Evolutionary conservation across 2,888 invertebrate genomes (phyloP).

Genomic region (Lydus trimaculatus): DNA sequence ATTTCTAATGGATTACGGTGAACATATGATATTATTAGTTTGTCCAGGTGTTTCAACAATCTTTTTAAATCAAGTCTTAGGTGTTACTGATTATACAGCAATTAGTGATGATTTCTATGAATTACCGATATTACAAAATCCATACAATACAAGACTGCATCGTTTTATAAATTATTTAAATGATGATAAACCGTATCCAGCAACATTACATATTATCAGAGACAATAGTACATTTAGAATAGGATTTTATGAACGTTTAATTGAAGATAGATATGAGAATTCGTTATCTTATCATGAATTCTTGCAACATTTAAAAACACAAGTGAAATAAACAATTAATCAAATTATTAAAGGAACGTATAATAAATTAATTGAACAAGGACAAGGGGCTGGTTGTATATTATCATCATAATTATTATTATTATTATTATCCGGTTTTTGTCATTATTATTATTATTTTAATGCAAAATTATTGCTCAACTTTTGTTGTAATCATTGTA

Average conservation of each 20-base stretch:
- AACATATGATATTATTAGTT: constrained; percentile 81
- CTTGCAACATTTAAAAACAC: constrained; percentile 90
- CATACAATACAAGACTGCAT: constrained; percentile 77
- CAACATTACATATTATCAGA: constrained; percentile 83
- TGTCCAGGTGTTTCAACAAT: constrained; percentile 79
- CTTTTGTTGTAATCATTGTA: constrained; percentile 17
- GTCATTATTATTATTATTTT: constrained; percentile 22
- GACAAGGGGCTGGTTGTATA: constrained; percentile 11
- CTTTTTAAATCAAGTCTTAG: constrained; percentile 81
- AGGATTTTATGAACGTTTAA: constrained; percentile 84
- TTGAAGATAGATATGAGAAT: constrained; percentile 94
- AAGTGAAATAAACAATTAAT: constrained; percentile 74
- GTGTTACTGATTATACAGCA: constrained; percentile 74
- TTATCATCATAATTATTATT: constrained; percentile 20
- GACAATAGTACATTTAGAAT: constrained; percentile 88
- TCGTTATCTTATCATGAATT: constrained; percentile 98
- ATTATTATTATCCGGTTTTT: constrained; percentile 20
- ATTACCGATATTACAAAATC: constrained; percentile 79
- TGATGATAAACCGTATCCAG: constrained; percentile 82
- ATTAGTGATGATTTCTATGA: constrained; percentile 80
- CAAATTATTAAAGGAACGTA: background rate
- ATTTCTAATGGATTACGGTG: constrained; percentile 90
- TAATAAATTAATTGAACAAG: background rate
- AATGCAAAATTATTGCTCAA: constrained; percentile 52
- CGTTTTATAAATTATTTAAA: constrained; percentile 84